Base-by-base conservation (phyloP, 2,888 invertebrate genomes). In the Sipha maydis region DNA sequence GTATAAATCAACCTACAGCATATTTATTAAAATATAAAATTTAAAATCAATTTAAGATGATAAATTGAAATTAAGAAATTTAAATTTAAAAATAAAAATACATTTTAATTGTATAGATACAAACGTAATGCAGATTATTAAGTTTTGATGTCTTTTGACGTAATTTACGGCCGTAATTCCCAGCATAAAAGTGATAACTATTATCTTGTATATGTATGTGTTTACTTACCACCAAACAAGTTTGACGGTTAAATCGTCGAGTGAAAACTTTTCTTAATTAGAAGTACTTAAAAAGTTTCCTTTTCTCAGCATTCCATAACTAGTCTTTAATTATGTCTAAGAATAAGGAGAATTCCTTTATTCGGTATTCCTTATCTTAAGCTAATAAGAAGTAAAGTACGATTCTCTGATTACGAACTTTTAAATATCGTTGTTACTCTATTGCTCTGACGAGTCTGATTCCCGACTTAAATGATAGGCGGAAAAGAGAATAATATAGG, bases 241-340 rank as follows among this genome's bases (percentile, higher is more conserved):
- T 85, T 85, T 69, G n/a, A 77, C 25, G 41, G 77, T 85, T 77
- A 85, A 85, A 85, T 69, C 69, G 67, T n/a, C 69, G 48, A 31
- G 48, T n/a, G 67, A 69, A 85, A 85, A 85, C 77, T 85, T 85
- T 85, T 69, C 85, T 85, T 78, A 85, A 85, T 85, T 85, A 85
- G 77, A 77, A 85, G 85, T 76, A 77, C 85, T 85, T 85, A 85
- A 77, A 85, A 85, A 77, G 85, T 85, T 85, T 77, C 77, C 48
- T 31, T 67, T 84, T 69, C 67, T 54, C 48, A 19, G 25, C 67
- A 14, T 48, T 34, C 48, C 67, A 85, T 76, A 76, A 85, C 76
- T 76, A 69, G 77, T 77, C 67, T 85, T 85, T 85, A 85, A 85
- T 85, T 77, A 77, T 77, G 67, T 76, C 41, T 48, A 19, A 21